phyloP scores from a whole-genome alignment of 2,113 vertebrate species.

The human region DNA sequence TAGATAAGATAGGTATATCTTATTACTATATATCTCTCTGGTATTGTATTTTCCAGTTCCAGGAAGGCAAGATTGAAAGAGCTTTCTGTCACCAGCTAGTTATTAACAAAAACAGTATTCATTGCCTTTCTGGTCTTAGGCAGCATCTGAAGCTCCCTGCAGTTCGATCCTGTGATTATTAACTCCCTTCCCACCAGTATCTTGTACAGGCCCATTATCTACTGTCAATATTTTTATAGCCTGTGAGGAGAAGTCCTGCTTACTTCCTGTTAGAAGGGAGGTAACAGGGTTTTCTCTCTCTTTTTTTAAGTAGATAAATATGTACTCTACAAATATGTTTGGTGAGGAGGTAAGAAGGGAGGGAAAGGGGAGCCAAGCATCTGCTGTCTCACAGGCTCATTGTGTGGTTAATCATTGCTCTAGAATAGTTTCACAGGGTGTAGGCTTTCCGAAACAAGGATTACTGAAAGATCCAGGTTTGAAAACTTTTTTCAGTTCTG shows the following conservation, averaged over 20 bases:
- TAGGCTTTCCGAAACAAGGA: conserved; percentile 59
- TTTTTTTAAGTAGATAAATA: conserved; percentile 80
- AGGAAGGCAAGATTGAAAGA: conserved; percentile 49
- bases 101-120: conserved; percentile 75
- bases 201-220: conserved; percentile 81
- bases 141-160: conserved; percentile 48
- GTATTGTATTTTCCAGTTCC: conserved; percentile 55
- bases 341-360: conserved; percentile 64
- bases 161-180: conserved; percentile 60
- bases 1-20: conserved; percentile 42
- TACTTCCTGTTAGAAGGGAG: conserved; percentile 77
- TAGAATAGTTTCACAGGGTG: conserved; percentile 79
- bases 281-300: conserved; percentile 52
- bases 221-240: conserved; percentile 85
- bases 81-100: conserved; percentile 74
- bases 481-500: background rate
- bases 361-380: conserved; percentile 70
- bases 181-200: conserved; percentile 72
- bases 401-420: conserved; percentile 76
- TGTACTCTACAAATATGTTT: conserved; percentile 79
- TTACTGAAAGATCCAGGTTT: conserved; percentile 14
- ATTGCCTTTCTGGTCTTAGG: background rate
- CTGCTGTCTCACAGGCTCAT: conserved; percentile 66
- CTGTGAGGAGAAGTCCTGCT: conserved; percentile 72
- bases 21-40: background rate